Conservation (phyloP, 2,888 invertebrate genomes). For the Agelastica alni region DNA sequence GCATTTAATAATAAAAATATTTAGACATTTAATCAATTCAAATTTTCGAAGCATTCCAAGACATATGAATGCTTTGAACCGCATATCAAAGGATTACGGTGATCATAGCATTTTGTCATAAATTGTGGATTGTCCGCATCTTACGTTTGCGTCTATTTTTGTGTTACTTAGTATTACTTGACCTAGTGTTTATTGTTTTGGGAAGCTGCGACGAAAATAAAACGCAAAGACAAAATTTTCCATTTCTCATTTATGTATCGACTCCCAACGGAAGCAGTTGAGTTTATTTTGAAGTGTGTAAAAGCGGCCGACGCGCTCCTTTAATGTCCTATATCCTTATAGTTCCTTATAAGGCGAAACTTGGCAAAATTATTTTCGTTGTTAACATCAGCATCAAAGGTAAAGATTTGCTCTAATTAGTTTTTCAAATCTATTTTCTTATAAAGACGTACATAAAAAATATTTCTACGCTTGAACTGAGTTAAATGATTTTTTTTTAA, state of each 20-base stretch:
- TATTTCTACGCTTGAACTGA: no score
- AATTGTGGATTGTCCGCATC: conserved; percentile 4
- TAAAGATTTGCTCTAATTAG: no score
- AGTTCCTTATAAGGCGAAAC: conserved; percentile 26
- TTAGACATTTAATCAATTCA: no score
- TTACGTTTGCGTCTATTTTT: conserved; percentile 21
- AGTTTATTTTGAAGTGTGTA: conserved; percentile 18
- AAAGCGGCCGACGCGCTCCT: conserved; percentile 11
- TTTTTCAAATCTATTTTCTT: no score
- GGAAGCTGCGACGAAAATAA: conserved; percentile 26
- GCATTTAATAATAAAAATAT: no score
- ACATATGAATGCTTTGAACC: no score
- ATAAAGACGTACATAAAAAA: no score
- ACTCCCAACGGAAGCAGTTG: conserved; percentile 15
- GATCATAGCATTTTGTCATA: no score
- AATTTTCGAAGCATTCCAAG: background rate
- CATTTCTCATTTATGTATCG: conserved; percentile 16
- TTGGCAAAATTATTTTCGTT: conserved; percentile 25
- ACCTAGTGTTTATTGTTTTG: conserved; percentile 24
- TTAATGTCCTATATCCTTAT: conserved; percentile 30
- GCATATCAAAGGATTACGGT: no score
- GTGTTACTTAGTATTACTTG: conserved; percentile 17
- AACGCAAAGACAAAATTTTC: conserved; percentile 16
- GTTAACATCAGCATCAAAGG: conserved; percentile 30
- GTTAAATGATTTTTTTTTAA: no score